phyloP scores from a whole-genome alignment of 2,113 vertebrate species.

The Sceloporus tristichus region DNA sequence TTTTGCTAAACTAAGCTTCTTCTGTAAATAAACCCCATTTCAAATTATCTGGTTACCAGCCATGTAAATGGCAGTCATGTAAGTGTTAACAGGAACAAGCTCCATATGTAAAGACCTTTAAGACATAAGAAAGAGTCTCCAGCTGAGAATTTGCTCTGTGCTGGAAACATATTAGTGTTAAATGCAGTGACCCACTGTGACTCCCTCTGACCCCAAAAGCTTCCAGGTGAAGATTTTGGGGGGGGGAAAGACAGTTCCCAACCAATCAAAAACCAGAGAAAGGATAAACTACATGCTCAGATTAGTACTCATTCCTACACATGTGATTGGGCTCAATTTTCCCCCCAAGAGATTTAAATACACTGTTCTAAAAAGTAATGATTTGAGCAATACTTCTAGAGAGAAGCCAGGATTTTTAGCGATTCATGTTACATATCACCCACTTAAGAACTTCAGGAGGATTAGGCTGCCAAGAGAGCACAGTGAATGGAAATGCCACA shows the following conservation, averaged over 20 bases:
- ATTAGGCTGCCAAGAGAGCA: neutral
- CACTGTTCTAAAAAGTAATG: neutral
- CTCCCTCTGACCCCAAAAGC: slow-evolving; percentile 59
- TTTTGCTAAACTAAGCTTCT: slow-evolving; percentile 53
- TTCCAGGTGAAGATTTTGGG: slow-evolving; percentile 62
- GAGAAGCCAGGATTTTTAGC: neutral
- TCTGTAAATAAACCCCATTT: slow-evolving; percentile 53
- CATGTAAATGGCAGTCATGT: slow-evolving; percentile 20
- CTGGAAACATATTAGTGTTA: slow-evolving; percentile 70
- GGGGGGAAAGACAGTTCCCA: slow-evolving; percentile 37
- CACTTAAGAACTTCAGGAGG: slow-evolving; percentile 22
- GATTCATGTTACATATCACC: neutral
- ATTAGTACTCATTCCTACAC: slow-evolving; percentile 9
- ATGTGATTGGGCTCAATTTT: slow-evolving; percentile 30
- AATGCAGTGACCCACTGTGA: slow-evolving; percentile 61
- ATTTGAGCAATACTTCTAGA: neutral
- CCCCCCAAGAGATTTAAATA: neutral
- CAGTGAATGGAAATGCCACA: neutral
- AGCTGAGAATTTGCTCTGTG: slow-evolving; percentile 75
- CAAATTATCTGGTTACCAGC: slow-evolving; percentile 34
- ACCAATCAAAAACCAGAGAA: slow-evolving; percentile 36
- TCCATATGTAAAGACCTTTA: slow-evolving; percentile 65
- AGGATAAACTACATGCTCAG: slow-evolving; percentile 54
- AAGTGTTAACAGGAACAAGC: slow-evolving; percentile 65
- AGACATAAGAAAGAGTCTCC: slow-evolving; percentile 73